Percentiles rank a stretch among this genome's conserved stretches.
phyloP scores from a whole-genome alignment of 2,888 invertebrate species.

The Aporophyla nigra region DNA sequence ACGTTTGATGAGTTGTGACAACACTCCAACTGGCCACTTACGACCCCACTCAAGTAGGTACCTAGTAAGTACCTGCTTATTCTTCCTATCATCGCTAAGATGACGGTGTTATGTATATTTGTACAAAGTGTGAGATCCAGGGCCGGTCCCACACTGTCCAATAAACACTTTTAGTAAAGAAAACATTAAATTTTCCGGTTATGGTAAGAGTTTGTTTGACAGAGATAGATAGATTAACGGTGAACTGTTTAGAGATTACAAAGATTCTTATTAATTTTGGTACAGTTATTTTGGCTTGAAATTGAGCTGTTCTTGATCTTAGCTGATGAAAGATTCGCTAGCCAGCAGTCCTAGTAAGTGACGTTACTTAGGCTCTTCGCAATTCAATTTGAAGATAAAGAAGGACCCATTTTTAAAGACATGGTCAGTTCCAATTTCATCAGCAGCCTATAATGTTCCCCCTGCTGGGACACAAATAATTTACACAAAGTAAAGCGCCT shows the following conservation, averaged over 20 bases:
- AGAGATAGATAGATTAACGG: slow-evolving; percentile 39
- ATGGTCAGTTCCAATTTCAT: too few species aligned
- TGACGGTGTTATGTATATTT: slow-evolving; percentile 50
- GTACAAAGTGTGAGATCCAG: slow-evolving; percentile 52
- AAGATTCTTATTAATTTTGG: neutral
- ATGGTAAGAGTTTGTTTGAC: slow-evolving; percentile 11
- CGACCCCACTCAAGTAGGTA: slow-evolving; percentile 25
- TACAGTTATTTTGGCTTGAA: neutral
- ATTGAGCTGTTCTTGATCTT: too few species aligned
- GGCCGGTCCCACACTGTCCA: slow-evolving; percentile 49
- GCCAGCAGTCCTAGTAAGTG: neutral
- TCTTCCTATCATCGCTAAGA: slow-evolving; percentile 21
- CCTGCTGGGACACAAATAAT: too few species aligned
- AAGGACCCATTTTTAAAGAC: too few species aligned
- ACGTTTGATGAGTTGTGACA: slow-evolving; percentile 26
- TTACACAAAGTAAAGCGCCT: too few species aligned
- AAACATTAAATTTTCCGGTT: slow-evolving; percentile 49
- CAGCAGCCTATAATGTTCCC: too few species aligned
- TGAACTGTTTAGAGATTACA: slow-evolving; percentile 4
- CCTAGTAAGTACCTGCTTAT: slow-evolving; percentile 21
- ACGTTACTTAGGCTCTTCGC: neutral
- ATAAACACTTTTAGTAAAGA: slow-evolving; percentile 54
- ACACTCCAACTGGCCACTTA: slow-evolving; percentile 46
- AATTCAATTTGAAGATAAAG: neutral
- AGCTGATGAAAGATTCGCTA: neutral